phyloP scores from a whole-genome alignment of 2,888 invertebrate species.

The Aphidius colemani region DNA sequence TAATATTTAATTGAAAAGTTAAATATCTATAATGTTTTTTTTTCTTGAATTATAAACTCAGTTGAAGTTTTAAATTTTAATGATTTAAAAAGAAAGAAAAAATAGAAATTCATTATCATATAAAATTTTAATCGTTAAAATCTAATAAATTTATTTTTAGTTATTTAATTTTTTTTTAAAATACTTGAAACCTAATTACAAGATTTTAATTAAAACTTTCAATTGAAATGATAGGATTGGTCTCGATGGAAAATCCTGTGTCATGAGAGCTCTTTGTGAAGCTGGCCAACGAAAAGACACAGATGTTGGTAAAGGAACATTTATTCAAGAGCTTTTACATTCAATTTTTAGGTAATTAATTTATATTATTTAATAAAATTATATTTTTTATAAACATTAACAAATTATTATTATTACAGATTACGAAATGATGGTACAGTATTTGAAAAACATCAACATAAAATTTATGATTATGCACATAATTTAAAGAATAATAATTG shows the following conservation, averaged over 20 bases:
- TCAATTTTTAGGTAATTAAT: slow-evolving; percentile 52
- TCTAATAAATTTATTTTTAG: background rate
- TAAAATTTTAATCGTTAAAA: too few species aligned
- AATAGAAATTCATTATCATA: too few species aligned
- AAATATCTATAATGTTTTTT: too few species aligned
- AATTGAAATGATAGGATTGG: slow-evolving; percentile 68
- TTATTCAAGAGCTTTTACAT: slow-evolving; percentile 55
- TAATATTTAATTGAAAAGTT: too few species aligned
- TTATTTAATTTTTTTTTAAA: slow-evolving; percentile 4
- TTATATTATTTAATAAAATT: background rate
- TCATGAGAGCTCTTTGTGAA: slow-evolving; percentile 75
- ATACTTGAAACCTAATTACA: slow-evolving; percentile 6
- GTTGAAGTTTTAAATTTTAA: too few species aligned
- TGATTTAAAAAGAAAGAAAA: too few species aligned
- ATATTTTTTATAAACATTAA: background rate
- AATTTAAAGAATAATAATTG: slow-evolving; percentile 60
- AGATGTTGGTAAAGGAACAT: slow-evolving; percentile 49
- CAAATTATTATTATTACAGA: slow-evolving; percentile 35
- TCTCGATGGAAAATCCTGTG: slow-evolving; percentile 73
- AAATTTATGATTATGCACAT: slow-evolving; percentile 61
- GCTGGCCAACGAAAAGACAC: slow-evolving; percentile 64
- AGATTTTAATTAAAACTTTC: slow-evolving; percentile 21
- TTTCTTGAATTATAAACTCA: too few species aligned
- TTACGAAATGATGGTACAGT: slow-evolving; percentile 47
- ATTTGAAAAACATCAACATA: slow-evolving; percentile 48